Evolutionary conservation across 2,888 invertebrate genomes (phyloP).

Genomic region (Punctoribates punctum): DNA sequence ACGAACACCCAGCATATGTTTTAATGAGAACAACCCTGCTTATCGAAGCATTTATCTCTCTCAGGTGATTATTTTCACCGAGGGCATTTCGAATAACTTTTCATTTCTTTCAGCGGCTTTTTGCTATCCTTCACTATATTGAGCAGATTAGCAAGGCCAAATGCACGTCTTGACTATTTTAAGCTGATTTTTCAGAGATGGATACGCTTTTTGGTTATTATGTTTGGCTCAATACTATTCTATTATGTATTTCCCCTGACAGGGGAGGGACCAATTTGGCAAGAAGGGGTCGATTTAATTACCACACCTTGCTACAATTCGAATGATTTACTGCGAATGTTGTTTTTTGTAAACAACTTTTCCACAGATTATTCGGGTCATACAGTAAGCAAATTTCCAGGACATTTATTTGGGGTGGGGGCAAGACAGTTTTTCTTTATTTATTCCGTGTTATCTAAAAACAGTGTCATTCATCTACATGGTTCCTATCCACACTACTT

Average conservation of each 20-base stretch:
- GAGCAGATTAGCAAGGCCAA: not conserved
- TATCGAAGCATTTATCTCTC: too few relatives aligned
- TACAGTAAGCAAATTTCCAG: too few relatives aligned
- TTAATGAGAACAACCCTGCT: too few relatives aligned
- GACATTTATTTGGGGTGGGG: too few relatives aligned
- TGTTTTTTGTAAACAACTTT: not conserved
- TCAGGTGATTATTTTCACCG: too few relatives aligned
- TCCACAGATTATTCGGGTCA: too few relatives aligned
- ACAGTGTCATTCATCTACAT: not conserved
- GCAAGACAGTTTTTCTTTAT: too few relatives aligned
- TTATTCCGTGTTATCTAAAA: too few relatives aligned
- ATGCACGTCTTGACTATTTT: not conserved
- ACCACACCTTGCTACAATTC: too few relatives aligned
- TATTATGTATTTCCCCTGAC: not conserved
- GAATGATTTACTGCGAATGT: not conserved
- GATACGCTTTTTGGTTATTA: not conserved
- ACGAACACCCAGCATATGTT: too few relatives aligned
- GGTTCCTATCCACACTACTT: constrained; percentile 1
- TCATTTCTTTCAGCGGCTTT: not conserved
- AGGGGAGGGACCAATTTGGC: not conserved
- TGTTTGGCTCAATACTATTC: constrained; percentile 7
- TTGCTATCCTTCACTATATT: not conserved
- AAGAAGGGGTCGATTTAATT: not conserved
- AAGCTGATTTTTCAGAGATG: not conserved
- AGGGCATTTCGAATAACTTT: too few relatives aligned